Base-by-base conservation (phyloP, 2,113 vertebrate genomes). In the Serilophus lunatus region DNA sequence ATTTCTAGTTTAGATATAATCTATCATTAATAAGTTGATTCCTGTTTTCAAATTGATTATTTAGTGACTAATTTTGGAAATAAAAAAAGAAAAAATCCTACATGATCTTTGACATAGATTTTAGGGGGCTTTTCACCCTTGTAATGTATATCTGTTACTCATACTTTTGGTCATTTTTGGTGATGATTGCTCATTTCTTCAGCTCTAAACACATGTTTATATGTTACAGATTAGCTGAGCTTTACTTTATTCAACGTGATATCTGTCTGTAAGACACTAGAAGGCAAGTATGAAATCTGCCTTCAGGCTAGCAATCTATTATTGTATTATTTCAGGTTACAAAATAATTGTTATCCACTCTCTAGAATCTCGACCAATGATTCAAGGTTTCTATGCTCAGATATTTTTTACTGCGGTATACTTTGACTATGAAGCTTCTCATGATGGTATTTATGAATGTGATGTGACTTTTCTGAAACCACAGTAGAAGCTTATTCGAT, bases 391-490 rank as follows among this genome's bases (percentile, higher is more conserved):
- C 86, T 84, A 64, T 93, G 38, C 64, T 96, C 65, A 79, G 64
- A 63, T 70, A 49, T 85, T 93, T n/a, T 96, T 86, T 91, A n/a
- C 50, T 64, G 0, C 16, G 13, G 20, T 51, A 20, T 57, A 17
- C 19, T 90, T 33, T 26, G 36, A 25, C 82, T 93, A 36, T 88
- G 86, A 94, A 97, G 63, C 0, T 80, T 69, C 56, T 72, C 61
- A 40, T 65, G 35, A 10, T 61, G 12, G 10, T 95, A 92, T 96
- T 95, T 95, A 71, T 71, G 63, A 86, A 13, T 85, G 63, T 23
- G 12, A 96, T 40, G n/a, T 71, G 26, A 47, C 59, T 90, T 97
- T 97, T 57, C 81, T 95, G 93, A 93, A 96, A 93, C 19, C 10
- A 57, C 51, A 80, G 81, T 86, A 79, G 78, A 96, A 92, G 28